Evolutionary conservation across 2,888 invertebrate genomes (phyloP).

Genomic region (Cotesia congregata): DNA sequence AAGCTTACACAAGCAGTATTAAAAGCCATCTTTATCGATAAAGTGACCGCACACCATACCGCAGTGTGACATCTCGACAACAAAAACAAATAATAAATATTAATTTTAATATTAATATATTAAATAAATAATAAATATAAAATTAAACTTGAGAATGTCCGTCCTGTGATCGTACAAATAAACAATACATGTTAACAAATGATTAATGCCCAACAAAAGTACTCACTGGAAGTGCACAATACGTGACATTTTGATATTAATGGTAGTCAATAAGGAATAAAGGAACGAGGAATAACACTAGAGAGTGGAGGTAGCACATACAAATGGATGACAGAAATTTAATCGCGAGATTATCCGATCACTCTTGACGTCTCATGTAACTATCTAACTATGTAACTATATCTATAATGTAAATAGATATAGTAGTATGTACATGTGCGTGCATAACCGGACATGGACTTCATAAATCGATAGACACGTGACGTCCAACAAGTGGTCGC

Average conservation of each 20-base stretch:
- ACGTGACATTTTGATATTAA: conserved; percentile 26
- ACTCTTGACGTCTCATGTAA: conserved; percentile 1
- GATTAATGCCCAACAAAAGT: conserved; percentile 18
- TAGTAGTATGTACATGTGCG: too few species aligned
- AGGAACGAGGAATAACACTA: conserved; percentile 12
- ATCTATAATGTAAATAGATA: neutral
- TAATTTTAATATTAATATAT: neutral
- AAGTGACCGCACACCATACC: neutral
- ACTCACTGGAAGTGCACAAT: conserved; percentile 10
- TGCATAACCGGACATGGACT: conserved; percentile 32
- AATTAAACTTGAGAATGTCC: neutral
- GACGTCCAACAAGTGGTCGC: conserved; percentile 35
- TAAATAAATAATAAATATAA: neutral
- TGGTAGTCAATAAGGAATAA: conserved; percentile 26
- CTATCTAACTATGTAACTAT: neutral
- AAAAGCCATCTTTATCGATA: conserved; percentile 26
- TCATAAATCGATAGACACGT: conserved; percentile 38
- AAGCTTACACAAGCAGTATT: conserved; percentile 22
- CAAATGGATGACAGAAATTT: conserved; percentile 24
- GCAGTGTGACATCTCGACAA: neutral
- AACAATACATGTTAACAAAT: conserved; percentile 13
- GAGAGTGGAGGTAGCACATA: conserved; percentile 1
- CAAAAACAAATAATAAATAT: too few species aligned
- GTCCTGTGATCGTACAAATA: neutral
- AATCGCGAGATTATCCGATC: conserved; percentile 25